Conservation (phyloP, 2,113 vertebrate genomes). For the Phyllostomus discolor region DNA sequence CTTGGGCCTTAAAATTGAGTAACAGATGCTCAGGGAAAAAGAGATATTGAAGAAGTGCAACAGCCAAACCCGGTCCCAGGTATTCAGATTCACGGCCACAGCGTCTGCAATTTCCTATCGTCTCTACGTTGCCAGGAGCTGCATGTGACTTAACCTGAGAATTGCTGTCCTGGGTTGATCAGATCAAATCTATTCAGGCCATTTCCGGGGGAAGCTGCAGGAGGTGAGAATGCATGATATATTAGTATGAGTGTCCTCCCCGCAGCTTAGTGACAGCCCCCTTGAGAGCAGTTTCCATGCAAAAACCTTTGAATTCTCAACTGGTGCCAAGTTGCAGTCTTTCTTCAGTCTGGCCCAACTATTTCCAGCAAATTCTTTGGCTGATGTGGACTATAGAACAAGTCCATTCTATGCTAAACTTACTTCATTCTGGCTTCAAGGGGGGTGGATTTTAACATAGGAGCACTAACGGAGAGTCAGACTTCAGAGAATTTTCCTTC, state of each 20-base stretch:
- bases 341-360: background rate
- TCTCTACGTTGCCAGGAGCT: background rate
- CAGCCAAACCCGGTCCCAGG: background rate
- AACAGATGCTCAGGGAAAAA: background rate
- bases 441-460: background rate
- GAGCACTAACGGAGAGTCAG: background rate
- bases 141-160: background rate
- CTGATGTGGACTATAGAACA: background rate
- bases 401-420: background rate
- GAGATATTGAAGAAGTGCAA: background rate
- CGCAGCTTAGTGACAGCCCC: background rate
- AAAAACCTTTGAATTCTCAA: constrained; percentile 6
- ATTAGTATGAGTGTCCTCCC: background rate
- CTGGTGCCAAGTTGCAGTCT: background rate
- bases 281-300: background rate
- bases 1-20: background rate
- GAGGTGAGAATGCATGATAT: background rate
- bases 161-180: background rate
- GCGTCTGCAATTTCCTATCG: background rate
- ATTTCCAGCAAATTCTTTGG: constrained; percentile 48
- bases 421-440: constrained; percentile 32
- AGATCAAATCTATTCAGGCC: background rate
- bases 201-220: background rate
- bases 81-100: background rate
- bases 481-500: constrained; percentile 39